Evolutionary conservation across 2,797 vertebrate genomes (phyloP).

Genomic region (Toxotes lorentzi): DNA sequence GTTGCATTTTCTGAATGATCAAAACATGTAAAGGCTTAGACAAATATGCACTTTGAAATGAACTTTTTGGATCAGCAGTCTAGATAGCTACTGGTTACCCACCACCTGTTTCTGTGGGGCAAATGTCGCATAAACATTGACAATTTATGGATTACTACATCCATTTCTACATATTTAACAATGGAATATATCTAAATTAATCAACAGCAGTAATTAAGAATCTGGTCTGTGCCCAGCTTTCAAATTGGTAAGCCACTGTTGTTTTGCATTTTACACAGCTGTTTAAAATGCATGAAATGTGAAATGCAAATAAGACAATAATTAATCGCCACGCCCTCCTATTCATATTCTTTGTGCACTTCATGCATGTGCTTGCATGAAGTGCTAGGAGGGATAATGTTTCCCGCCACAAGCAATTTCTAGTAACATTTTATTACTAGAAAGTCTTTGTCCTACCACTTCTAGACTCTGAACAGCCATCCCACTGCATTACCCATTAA

Average conservation of each 20-base stretch:
- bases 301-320: conserved; percentile 22
- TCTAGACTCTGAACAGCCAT: not conserved
- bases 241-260: not conserved
- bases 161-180: not conserved
- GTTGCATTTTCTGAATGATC: not conserved
- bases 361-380: not conserved
- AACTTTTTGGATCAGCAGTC: not conserved
- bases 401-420: not conserved
- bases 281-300: conserved; percentile 54
- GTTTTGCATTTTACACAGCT: conserved; percentile 22
- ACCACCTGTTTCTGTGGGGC: not conserved
- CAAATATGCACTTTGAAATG: not conserved
- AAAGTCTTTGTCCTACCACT: not conserved
- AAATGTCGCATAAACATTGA: not conserved
- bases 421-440: not conserved
- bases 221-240: conserved; percentile 13
- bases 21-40: not conserved
- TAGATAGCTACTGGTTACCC: not conserved
- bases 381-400: not conserved
- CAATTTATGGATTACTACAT: not conserved
- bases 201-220: conserved; percentile 10
- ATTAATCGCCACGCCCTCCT: conserved; percentile 45
- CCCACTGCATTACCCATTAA: not conserved
- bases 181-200: not conserved
- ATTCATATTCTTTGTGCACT: conserved; percentile 32